Evolutionary conservation across 2,888 invertebrate species (phyloP), one percentile per base, ranked within the genome.

Genomic region (Neoitamus cyanurus): DNA sequence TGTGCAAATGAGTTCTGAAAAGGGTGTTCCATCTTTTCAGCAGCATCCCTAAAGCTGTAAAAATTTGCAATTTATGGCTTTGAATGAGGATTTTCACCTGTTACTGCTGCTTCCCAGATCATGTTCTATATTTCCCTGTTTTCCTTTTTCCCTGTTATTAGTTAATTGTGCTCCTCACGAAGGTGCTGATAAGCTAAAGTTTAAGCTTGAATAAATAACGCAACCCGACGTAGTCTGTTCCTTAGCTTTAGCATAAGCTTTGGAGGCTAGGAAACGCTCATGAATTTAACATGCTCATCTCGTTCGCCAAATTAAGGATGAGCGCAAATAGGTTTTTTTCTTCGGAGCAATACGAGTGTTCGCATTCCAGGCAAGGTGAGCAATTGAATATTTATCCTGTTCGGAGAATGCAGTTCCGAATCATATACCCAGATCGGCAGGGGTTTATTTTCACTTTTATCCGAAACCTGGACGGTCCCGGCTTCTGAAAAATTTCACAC

Each of bases 1-100:
- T 78, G 78, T 78, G 78, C 78, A 78, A 78, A 78, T 78, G 48
- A 78, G 78, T 42, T 78, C 34, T 42, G 48, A 48, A 58, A 78
- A 48, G 58, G 48, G 42, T 48, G 42, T 58, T 34, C 48, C 78
- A 30, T 48, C 78, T 48, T 78, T 78, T 48, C 42, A 58, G 25
- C 20, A 48, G 58, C 58, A 31, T 78, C 78, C 78, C 31, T 48
- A 58, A 78, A 48, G 78, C 78, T 78, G 37, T 48, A 78, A 78
- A 46, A 78, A 48, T 78, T 78, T 78, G 78, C 78, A 78, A 48
- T 78, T 58, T 58, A 78, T 48, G 48, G 30, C 42, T 78, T 30
- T 78, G 30, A 78, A 58, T 37, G 78, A 48, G 31, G n/a, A 48
- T 78, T 48, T 31, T 48, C 31, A 78, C 78, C 78, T 78, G 78